phyloP scores from a whole-genome alignment of 2,797 vertebrate species.

The Phrynocephalus guinanensis region DNA sequence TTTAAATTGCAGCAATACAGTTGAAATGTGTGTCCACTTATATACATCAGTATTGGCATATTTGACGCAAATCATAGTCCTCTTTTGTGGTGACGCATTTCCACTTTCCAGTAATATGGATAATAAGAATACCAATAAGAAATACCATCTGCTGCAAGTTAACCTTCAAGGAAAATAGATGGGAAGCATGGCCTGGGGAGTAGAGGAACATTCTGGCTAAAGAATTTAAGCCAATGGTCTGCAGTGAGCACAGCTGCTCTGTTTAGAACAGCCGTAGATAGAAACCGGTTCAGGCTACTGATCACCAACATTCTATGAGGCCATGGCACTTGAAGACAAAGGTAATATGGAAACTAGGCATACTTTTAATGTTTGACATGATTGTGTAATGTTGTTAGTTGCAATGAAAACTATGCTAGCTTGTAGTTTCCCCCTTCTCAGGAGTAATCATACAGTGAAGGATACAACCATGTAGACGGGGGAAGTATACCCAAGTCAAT shows the following conservation, averaged over 20 bases:
- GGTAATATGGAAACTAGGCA: neutral
- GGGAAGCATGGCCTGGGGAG: too few species aligned
- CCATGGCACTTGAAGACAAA: too few species aligned
- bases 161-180: too few species aligned
- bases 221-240: too few species aligned
- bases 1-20: neutral
- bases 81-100: neutral
- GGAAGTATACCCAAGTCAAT: neutral
- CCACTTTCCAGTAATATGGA: neutral
- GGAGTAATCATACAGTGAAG: neutral
- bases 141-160: too few species aligned
- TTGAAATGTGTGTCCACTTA: neutral
- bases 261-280: too few species aligned
- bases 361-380: neutral
- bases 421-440: neutral
- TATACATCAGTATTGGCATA: neutral
- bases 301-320: too few species aligned
- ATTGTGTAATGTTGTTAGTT: neutral
- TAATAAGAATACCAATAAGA: too few species aligned
- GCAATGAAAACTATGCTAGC: neutral
- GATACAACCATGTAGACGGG: neutral
- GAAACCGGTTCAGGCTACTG: too few species aligned
- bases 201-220: too few species aligned
- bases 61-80: neutral
- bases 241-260: too few species aligned